A percentile compares a stretch with the other conserved stretches of the same genome.
Evolutionary conservation across 1,140 invertebrate genomes (phyloP).

Genomic region (Sycobia sp.): DNA sequence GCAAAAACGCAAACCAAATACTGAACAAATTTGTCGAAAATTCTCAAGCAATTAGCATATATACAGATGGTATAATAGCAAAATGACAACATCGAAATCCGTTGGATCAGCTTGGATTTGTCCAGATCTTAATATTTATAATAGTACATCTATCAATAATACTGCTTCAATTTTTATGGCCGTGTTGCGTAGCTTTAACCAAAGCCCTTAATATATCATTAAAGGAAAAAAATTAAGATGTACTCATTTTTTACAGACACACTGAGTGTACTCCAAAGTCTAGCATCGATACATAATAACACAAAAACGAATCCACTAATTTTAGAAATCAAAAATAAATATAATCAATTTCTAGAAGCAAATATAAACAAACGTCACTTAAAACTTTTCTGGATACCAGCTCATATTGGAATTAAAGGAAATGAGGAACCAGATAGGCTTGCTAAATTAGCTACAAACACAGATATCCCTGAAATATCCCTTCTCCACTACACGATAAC

Average conservation of each 20-base stretch:
- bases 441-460: neutral
- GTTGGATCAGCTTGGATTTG: neutral
- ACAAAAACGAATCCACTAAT: neutral
- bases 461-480: neutral
- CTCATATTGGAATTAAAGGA: neutral
- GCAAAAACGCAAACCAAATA: neutral
- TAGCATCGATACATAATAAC: neutral
- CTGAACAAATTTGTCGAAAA: neutral
- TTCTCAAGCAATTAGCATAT: neutral
- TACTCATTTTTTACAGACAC: neutral
- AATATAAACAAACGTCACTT: neutral
- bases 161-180: neutral
- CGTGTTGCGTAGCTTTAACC: neutral
- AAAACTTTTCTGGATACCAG: neutral
- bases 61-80: slow-evolving; percentile 3
- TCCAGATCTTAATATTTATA: neutral
- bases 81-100: neutral
- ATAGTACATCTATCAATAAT: neutral
- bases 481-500: too few relatives aligned
- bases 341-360: neutral
- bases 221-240: neutral
- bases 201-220: neutral
- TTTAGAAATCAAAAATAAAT: neutral
- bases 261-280: neutral
- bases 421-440: neutral